These are phyloP conservation scores for Lysandra bellargus DNA, from an alignment of 2,888 invertebrate species.

Conservation along the genomic window DNA sequence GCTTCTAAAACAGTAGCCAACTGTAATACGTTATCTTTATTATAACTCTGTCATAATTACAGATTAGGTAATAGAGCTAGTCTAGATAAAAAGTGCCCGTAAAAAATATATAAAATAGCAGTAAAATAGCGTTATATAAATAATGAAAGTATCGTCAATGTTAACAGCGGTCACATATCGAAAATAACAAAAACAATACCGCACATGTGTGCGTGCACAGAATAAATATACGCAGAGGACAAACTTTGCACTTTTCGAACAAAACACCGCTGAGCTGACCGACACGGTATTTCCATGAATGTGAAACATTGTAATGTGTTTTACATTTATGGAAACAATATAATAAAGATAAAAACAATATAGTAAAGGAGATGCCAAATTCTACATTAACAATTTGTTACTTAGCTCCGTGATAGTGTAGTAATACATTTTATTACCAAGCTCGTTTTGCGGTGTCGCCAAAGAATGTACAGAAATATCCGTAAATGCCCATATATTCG, in stretches of 20 bases:
- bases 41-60: neutral
- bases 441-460: too few relatives aligned
- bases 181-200: slow-evolving; percentile 13
- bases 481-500: too few relatives aligned
- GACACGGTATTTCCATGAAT: neutral
- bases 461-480: too few relatives aligned
- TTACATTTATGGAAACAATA: too few relatives aligned
- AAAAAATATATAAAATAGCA: slow-evolving; percentile 11
- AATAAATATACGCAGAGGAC: slow-evolving; percentile 8
- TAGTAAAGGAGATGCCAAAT: too few relatives aligned
- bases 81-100: neutral
- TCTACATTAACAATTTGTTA: too few relatives aligned
- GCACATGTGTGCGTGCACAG: neutral
- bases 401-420: too few relatives aligned
- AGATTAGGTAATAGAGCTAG: slow-evolving; percentile 4
- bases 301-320: neutral
- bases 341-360: too few relatives aligned
- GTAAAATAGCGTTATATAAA: slow-evolving; percentile 14
- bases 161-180: slow-evolving; percentile 4
- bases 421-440: too few relatives aligned
- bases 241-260: neutral
- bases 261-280: neutral
- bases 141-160: slow-evolving; percentile 20
- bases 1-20: neutral
- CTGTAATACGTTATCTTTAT: neutral